These are phyloP conservation scores for Ethmia dodecea DNA, from an alignment of 2,888 invertebrate species.

Conservation along the genomic window DNA sequence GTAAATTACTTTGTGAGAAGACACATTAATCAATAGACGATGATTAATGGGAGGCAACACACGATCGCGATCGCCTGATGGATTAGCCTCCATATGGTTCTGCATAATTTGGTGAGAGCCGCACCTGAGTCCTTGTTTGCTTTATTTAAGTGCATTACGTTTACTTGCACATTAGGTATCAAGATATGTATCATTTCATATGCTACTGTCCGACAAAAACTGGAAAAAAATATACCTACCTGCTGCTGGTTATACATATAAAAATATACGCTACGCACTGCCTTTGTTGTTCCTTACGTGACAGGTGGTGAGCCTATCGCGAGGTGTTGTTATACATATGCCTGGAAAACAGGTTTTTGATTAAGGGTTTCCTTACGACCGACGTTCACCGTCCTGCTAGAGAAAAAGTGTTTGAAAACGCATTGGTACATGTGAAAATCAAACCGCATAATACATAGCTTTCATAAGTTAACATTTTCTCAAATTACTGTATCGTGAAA, in stretches of 20 bases:
- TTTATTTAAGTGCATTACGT: no score
- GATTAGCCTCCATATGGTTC: conserved; percentile 72
- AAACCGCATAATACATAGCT: no score
- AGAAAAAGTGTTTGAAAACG: background rate
- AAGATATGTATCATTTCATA: no score
- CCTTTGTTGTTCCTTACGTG: no score
- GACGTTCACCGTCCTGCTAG: background rate
- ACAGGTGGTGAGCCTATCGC: no score
- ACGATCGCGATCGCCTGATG: conserved; percentile 68
- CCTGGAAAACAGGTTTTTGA: no score
- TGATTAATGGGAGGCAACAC: conserved; percentile 68
- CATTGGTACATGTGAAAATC: background rate
- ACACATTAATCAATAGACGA: conserved; percentile 74
- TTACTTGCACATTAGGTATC: no score
- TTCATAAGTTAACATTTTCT: background rate
- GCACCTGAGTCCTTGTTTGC: conserved; percentile 58
- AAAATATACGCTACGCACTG: no score
- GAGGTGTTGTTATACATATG: no score
- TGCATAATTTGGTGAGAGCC: conserved; percentile 67
- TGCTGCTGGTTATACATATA: no score
- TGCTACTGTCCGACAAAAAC: no score
- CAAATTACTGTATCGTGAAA: background rate
- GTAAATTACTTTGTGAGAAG: conserved; percentile 62
- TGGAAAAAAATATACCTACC: no score
- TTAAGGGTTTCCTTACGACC: background rate